A percentile compares a stretch with the other conserved stretches of the same genome.
Conservation (phyloP, 2,888 invertebrate genomes). For the Drosophila pullipes region DNA sequence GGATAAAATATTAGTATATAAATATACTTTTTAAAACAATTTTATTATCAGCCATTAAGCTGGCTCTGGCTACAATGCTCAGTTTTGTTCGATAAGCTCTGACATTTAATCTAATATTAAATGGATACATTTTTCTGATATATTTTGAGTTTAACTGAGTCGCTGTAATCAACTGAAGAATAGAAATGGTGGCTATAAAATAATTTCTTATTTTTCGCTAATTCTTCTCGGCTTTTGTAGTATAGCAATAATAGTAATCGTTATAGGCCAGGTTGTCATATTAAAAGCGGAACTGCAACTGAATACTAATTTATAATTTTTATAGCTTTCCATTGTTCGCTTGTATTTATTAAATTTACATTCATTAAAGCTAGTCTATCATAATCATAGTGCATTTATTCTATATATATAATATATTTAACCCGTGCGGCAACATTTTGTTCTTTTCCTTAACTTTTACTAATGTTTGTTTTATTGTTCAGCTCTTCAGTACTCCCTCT, state of each 20-base stretch:
- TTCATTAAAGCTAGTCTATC: neutral
- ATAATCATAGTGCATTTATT: neutral
- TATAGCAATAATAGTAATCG: neutral
- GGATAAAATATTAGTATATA: neutral
- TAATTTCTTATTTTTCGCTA: neutral
- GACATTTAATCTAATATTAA: neutral
- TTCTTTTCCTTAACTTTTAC: constrained; percentile 33
- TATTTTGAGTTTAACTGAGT: neutral
- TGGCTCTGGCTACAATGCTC: neutral
- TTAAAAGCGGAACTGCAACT: neutral
- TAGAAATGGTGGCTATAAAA: neutral
- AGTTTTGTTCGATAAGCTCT: neutral
- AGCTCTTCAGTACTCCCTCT: constrained; percentile 23
- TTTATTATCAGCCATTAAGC: too few species aligned
- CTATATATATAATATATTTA: neutral
- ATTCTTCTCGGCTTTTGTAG: neutral
- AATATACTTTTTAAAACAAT: too few species aligned
- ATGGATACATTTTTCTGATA: neutral
- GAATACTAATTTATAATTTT: neutral
- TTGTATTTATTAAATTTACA: neutral
- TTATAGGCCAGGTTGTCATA: neutral
- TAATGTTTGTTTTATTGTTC: constrained; percentile 64
- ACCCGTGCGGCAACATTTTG: neutral
- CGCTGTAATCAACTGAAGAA: neutral
- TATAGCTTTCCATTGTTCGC: neutral